Conservation (phyloP, 2,797 vertebrate species). For the Lindbergichthys nudifrons region DNA sequence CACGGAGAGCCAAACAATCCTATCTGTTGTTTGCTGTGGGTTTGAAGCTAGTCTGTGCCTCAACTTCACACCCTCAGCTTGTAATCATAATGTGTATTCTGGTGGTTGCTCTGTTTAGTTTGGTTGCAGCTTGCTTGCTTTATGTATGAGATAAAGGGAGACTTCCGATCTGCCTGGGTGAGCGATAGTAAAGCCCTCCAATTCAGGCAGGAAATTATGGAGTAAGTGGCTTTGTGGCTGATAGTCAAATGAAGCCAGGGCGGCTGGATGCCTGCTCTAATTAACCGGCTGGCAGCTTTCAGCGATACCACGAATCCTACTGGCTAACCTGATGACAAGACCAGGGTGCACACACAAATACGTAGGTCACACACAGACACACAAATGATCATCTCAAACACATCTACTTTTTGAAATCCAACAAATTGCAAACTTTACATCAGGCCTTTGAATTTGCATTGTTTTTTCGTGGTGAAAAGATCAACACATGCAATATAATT, state of each 20-base stretch:
- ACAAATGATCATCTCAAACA: slow-evolving; percentile 27
- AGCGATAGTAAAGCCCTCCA: slow-evolving; percentile 80
- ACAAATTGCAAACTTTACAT: background rate
- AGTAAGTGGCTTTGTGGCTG: slow-evolving; percentile 84
- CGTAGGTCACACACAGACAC: slow-evolving; percentile 18
- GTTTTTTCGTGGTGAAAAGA: background rate
- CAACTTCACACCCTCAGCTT: slow-evolving; percentile 61
- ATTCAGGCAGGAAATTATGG: slow-evolving; percentile 86
- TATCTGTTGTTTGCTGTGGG: slow-evolving; percentile 50
- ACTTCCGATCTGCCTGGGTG: slow-evolving; percentile 78
- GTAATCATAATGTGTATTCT: slow-evolving; percentile 72
- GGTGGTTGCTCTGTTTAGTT: slow-evolving; percentile 49
- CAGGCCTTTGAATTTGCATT: slow-evolving; percentile 12
- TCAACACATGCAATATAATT: slow-evolving; percentile 16
- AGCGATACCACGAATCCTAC: slow-evolving; percentile 68
- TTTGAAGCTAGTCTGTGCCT: slow-evolving; percentile 60
- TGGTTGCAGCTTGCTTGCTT: slow-evolving; percentile 66
- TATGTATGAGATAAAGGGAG: slow-evolving; percentile 81
- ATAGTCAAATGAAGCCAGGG: slow-evolving; percentile 83
- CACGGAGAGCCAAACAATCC: slow-evolving; percentile 36
- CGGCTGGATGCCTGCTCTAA: slow-evolving; percentile 80
- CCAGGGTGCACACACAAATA: slow-evolving; percentile 39
- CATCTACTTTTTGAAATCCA: background rate
- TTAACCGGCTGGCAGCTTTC: slow-evolving; percentile 78
- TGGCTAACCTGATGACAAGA: slow-evolving; percentile 68